Base-by-base conservation (phyloP, 2,113 vertebrate genomes). In the Coryphaenoides rupestris region DNA sequence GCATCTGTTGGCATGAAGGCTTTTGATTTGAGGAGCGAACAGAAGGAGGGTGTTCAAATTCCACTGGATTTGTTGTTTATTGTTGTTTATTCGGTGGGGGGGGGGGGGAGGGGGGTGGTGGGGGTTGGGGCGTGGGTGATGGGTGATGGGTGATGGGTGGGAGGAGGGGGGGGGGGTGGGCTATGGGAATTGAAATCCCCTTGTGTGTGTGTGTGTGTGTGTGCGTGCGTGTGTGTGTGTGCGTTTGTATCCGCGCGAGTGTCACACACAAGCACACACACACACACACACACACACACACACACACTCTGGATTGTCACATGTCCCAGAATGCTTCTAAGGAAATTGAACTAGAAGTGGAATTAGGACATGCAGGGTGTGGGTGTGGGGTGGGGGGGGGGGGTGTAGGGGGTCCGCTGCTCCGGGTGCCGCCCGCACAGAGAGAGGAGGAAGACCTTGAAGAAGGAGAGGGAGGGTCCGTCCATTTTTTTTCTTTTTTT, bases 1-100 rank as follows among this genome's bases (percentile, higher is more conserved):
- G 81, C 84, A 79, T 86, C 76, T 85, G 81, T 75, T 85, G 73
- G 77, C 80, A 82, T 67, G 76, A 74, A 82, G 83, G 82, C 72
- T 87, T 86, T 86, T 77, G 79, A 81, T 80, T 76, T 28, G 70
- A 85, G 82, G 82, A 19, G 56, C 14, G 46, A 60, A 86, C 79
- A 87, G 78, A 88, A 79, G 70, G 76, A 86, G 80, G 73, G 72
- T 72, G 75, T 46, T 55, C 55, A 26, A 77, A 83, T 75, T 81
- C 73, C 62, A 69, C 58, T 67, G 84, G 79, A 82, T 80, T 77
- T n/a, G 79, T 58, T 77, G 63, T n/a, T n/a, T n/a, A n/a, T 63
- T 69, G 63, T 78, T 82, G 70, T 55, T 55, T 19, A 3, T 13
- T 47, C 12, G 3, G 3, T 47, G 46, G 46, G 46, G 40, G 68